Evolutionary conservation across 2,113 vertebrate genomes (phyloP).

Genomic region (Plecotus auritus): DNA sequence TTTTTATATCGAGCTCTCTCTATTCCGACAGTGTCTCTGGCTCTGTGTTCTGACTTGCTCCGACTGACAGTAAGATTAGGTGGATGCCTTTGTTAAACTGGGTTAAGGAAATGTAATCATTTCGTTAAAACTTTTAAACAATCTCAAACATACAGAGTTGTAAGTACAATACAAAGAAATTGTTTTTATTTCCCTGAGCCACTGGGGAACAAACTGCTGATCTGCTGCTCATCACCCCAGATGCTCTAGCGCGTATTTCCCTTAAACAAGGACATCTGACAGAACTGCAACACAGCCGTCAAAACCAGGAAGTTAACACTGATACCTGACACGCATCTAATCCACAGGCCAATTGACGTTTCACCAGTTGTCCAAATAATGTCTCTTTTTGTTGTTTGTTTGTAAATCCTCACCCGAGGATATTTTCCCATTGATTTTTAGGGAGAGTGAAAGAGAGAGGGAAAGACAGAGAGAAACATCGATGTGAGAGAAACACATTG

Average conservation of each 20-base stretch:
- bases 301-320: background rate
- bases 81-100: background rate
- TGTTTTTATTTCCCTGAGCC: background rate
- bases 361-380: background rate
- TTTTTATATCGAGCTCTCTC: background rate
- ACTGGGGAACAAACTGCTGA: background rate
- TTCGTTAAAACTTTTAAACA: background rate
- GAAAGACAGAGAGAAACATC: too few species aligned
- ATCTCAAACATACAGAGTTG: background rate
- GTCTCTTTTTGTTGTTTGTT: too few species aligned
- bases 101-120: background rate
- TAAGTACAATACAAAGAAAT: background rate
- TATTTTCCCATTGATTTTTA: too few species aligned
- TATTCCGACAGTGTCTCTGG: background rate
- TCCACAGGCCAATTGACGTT: background rate
- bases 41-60: background rate
- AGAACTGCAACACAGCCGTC: background rate
- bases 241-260: background rate
- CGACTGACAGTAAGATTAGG: background rate
- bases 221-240: background rate
- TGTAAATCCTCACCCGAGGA: too few species aligned
- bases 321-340: background rate
- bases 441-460: too few species aligned
- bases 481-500: too few species aligned
- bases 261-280: background rate